A percentile compares a stretch with the other conserved stretches of the same genome.
These are phyloP conservation scores for Girardinus metallicus DNA, from an alignment of 2,797 vertebrate species.

Conservation along the genomic window DNA sequence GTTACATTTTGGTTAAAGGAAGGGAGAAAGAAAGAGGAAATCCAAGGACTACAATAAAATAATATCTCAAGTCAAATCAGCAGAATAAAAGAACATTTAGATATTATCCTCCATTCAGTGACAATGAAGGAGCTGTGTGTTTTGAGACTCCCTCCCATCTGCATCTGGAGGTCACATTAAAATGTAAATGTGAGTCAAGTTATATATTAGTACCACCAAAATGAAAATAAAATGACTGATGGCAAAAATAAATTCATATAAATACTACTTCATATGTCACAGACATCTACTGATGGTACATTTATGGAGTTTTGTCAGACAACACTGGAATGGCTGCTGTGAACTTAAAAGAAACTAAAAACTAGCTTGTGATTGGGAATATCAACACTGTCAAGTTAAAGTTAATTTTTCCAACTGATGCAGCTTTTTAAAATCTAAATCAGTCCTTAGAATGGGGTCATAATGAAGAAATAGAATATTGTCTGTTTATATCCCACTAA, in stretches of 20 bases:
- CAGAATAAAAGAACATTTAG: background rate
- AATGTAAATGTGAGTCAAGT: constrained; percentile 24
- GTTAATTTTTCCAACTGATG: background rate
- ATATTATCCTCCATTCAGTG: background rate
- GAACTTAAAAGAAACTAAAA: background rate
- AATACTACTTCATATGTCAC: constrained; percentile 1
- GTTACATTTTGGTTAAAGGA: constrained; percentile 9
- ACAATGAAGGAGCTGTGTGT: constrained; percentile 26
- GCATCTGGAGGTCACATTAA: constrained; percentile 32
- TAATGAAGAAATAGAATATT: background rate
- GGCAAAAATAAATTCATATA: constrained; percentile 24
- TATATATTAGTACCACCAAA: constrained; percentile 20
- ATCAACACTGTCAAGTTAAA: background rate
- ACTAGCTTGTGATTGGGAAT: background rate
- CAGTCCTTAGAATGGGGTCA: background rate
- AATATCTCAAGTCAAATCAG: constrained; percentile 7
- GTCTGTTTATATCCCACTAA: background rate
- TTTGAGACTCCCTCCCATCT: constrained; percentile 15
- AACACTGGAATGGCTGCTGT: background rate
- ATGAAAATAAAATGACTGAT: constrained; percentile 20
- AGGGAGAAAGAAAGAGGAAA: background rate
- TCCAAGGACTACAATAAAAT: background rate
- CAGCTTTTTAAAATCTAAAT: no score
- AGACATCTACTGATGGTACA: background rate
- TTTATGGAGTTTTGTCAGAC: background rate